Base-by-base conservation (phyloP, 2,888 invertebrate species). In the Hylaea fasciaria region DNA sequence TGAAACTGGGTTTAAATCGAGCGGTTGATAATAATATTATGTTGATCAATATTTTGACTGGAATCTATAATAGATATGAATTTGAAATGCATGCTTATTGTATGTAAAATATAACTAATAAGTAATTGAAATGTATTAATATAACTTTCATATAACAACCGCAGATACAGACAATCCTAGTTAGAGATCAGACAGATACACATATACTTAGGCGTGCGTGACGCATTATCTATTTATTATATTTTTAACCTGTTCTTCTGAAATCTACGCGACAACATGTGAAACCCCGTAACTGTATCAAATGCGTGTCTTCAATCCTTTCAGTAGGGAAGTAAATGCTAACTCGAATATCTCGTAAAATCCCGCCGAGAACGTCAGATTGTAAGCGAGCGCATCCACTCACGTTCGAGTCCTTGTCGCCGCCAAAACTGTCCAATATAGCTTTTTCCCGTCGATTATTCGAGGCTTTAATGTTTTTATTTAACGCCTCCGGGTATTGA, bases 381-480 rank as follows among this genome's bases (percentile, higher is more conserved):
- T 77, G 72, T 71, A 75, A 67, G 71, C 70, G 76, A 72, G 71
- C 71, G 77, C 76, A 74, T 78, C 76, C 72, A 73, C 76, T 78
- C 81, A 76, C 81, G 81, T 78, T 71, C 51, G 62, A 65, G 75
- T 70, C 74, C 77, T 80, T 81, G 83, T 83, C 84, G 78, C 80
- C 82, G 76, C 90, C 90, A 88, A 90, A 91, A 86, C 86, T 84
- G 87, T 85, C 83, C 83, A 79, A 85, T 85, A 87, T 87, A 79
- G 77, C 82, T 86, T 89, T 91, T 89, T 87, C 86, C 77, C 73
- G 78, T 77, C 82, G 86, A 89, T 91, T 90, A 91, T 91, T 91
- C 85, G 84, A 83, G 83, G 79, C 84, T 86, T 91, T 92, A 91
- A 91, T 91, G 91, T 91, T 91, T 92, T 92, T 91, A 91, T 91